These are phyloP conservation scores for Macrotis lagotis DNA, from an alignment of 2,113 vertebrate species.

Conservation along the genomic window DNA sequence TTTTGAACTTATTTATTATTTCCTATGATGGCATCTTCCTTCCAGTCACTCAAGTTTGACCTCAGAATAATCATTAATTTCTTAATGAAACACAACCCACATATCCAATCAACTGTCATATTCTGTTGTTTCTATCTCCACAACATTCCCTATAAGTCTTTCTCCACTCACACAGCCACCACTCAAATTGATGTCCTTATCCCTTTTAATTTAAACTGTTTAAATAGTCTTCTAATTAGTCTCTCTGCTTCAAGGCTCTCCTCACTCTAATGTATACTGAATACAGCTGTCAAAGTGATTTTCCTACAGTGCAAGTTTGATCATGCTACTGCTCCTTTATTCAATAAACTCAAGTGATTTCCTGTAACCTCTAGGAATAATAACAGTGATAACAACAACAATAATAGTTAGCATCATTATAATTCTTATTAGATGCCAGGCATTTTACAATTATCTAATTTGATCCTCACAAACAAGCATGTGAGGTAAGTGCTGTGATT, in stretches of 20 bases:
- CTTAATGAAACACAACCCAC: background rate
- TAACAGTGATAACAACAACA: background rate
- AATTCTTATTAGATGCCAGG: background rate
- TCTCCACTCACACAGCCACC: background rate
- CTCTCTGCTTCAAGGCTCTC: background rate
- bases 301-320: background rate
- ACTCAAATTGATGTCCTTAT: background rate
- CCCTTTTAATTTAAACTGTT: background rate
- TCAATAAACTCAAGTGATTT: background rate
- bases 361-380: background rate
- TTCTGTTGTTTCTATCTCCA: background rate
- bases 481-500: background rate
- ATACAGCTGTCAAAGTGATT: background rate
- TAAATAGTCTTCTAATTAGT: background rate
- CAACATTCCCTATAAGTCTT: background rate
- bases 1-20: background rate
- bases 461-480: background rate
- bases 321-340: background rate
- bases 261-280: background rate
- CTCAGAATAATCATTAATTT: background rate
- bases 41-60: background rate
- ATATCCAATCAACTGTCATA: background rate
- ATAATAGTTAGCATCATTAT: background rate
- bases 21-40: background rate
- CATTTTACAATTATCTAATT: background rate